Percentiles rank a stretch among this genome's conserved stretches.
Conservation (phyloP, 2,888 invertebrate genomes). For the Euzophera pinguis region DNA sequence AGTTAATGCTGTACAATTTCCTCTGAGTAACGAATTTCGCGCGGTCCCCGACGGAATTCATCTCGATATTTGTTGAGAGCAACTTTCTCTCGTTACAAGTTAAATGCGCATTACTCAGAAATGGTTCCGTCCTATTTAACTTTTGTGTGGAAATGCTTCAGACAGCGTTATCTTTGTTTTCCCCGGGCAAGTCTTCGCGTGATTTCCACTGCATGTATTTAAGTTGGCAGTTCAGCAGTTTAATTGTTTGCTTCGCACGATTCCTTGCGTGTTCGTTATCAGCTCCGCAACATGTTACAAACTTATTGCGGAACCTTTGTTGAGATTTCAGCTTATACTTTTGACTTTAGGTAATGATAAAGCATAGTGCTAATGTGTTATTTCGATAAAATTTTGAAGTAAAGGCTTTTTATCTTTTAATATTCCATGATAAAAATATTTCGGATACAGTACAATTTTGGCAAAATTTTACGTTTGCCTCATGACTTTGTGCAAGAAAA, state of each 20-base stretch:
- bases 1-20: conserved; percentile 46
- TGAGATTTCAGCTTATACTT: too few relatives aligned
- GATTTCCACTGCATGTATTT: conserved; percentile 19
- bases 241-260: conserved; percentile 11
- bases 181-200: conserved; percentile 12
- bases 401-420: too few relatives aligned
- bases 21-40: conserved; percentile 44
- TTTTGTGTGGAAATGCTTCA: conserved; percentile 23
- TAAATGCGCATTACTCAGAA: conserved; percentile 42
- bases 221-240: conserved; percentile 12
- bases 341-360: too few relatives aligned
- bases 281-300: not conserved
- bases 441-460: too few relatives aligned
- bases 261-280: not conserved
- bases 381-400: too few relatives aligned
- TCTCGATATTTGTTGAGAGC: conserved; percentile 40
- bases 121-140: conserved; percentile 33
- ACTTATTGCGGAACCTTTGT: not conserved
- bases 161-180: conserved; percentile 22
- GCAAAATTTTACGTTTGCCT: too few relatives aligned
- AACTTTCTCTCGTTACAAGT: conserved; percentile 47
- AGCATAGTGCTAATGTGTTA: too few relatives aligned
- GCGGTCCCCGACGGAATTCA: conserved; percentile 37
- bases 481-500: too few relatives aligned
- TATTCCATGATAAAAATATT: too few relatives aligned